phyloP scores from a whole-genome alignment of 2,797 vertebrate genomes.

The Cirrhinus mrigala region DNA sequence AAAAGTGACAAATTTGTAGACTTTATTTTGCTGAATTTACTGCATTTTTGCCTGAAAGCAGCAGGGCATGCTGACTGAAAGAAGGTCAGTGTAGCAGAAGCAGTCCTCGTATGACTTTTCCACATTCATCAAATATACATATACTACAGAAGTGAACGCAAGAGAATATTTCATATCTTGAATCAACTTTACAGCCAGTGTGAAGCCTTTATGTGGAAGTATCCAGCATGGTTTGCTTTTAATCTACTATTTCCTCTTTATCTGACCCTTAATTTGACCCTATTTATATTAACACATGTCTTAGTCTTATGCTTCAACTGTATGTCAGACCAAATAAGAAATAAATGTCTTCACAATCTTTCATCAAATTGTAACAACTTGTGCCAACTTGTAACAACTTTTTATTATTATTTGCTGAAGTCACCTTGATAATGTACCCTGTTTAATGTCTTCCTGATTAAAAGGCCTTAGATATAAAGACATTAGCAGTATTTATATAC shows the following conservation, averaged over 20 bases:
- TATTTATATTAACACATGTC: not conserved
- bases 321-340: not conserved
- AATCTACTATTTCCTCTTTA: slow-evolving; percentile 12
- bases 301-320: too few species aligned
- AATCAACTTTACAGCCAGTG: not conserved
- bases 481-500: not conserved
- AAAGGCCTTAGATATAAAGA: not conserved
- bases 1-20: slow-evolving; percentile 6
- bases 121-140: slow-evolving; percentile 30
- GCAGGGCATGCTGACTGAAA: slow-evolving; percentile 18
- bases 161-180: not conserved
- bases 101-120: not conserved
- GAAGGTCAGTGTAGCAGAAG: not conserved
- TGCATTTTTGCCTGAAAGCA: slow-evolving; percentile 32
- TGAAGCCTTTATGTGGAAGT: not conserved
- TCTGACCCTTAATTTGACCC: not conserved
- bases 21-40: slow-evolving; percentile 33
- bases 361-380: not conserved
- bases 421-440: not conserved
- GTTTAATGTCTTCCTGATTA: not conserved
- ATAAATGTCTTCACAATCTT: not conserved
- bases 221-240: not conserved
- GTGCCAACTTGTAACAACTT: not conserved
- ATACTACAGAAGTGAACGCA: not conserved
- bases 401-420: not conserved